Evolutionary conservation across 92 coral and sea anemone species (phyloP).

Genomic region (Umimayanthus kanabou): DNA sequence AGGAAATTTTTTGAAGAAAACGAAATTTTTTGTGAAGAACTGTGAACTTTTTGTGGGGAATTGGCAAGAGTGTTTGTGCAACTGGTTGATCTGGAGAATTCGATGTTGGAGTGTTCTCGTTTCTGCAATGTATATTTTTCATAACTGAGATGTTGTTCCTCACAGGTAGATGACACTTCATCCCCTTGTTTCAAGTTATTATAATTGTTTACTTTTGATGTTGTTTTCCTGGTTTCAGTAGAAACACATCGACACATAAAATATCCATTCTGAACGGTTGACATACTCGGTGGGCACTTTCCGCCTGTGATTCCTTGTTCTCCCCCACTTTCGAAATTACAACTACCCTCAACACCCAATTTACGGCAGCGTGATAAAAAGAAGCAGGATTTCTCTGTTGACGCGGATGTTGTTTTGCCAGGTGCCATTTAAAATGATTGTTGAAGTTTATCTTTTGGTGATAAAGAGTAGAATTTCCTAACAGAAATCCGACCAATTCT

Average conservation of each 20-base stretch:
- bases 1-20: background rate
- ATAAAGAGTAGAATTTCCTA: background rate
- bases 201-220: background rate
- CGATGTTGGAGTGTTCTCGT: background rate
- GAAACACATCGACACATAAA: background rate
- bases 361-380: background rate
- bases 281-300: background rate
- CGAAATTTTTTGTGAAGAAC: background rate
- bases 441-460: slow-evolving; percentile 3
- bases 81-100: background rate
- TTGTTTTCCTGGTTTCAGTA: background rate
- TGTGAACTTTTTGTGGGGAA: background rate
- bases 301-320: too few relatives aligned
- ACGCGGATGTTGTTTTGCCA: background rate
- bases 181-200: background rate
- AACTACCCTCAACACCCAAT: background rate
- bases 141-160: background rate
- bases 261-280: background rate
- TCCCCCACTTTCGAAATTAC: background rate
- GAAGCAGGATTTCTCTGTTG: background rate
- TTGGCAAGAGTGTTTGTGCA: background rate
- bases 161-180: background rate
- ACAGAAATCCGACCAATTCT: slow-evolving; percentile 49
- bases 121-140: background rate
- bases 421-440: background rate